Evolutionary conservation across 1,140 invertebrate species (phyloP), one percentile per base, ranked within the genome.

Genomic region (Vollenhovia emeryi): DNA sequence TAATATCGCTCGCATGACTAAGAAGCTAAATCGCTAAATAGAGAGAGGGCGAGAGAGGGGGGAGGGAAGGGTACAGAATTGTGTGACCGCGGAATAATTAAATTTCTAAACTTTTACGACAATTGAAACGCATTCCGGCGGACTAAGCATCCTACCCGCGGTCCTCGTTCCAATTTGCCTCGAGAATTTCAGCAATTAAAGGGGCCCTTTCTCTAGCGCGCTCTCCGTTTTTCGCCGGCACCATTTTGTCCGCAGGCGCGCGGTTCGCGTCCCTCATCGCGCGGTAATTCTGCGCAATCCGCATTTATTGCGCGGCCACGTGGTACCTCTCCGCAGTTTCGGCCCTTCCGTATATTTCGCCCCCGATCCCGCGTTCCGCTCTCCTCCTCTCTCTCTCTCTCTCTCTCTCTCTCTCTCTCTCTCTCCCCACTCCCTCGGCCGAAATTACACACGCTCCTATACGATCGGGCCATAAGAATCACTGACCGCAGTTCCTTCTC

Each of bases 181-280:
- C 40, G 85, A 89, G 86, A 90, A 87, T 90, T 90, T 84, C 52
- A 86, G 85, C 78, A 86, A 87, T 89, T 90, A 89, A 90, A 90
- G 86, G n/a, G 84, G 87, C 57, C 78, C 87, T 79, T 64, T 43
- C 40, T 59, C 36, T 30, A n/a, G 50, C 36, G 69, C 48, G n/a
- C 43, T n/a, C 55, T 64, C 36, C 40, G 78, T 82, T 82, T 82
- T 82, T 82, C 64, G 78, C 40, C 30, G 64, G 18, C 52, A 71
- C 33, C 33, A 55, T 85, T 62, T 48, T 74, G 59, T 66, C 84
- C 69, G 45, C 60, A 43, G 45, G 50, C n/a, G 40, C 15, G 66
- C 27, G 40, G n/a, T 9, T 21, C 45, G 48, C 55, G 82, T 75
- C 59, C 55, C 50, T 79, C 48, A 40, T 75, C 59, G 71, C 59